Base-by-base conservation (phyloP, 2,888 invertebrate species). In the Drosophila mulleri region DNA sequence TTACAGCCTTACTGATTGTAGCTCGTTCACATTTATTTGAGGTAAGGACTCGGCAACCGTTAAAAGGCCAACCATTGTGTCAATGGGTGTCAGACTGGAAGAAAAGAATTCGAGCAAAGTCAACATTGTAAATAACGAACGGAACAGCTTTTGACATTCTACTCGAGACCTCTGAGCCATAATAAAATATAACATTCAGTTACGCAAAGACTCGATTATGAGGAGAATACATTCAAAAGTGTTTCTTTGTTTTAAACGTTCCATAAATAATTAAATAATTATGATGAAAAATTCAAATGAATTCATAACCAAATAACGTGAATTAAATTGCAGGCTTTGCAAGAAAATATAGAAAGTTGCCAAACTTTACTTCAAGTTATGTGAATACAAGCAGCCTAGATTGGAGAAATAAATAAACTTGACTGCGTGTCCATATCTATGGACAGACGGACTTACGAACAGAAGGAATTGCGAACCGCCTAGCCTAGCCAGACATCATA, bases 61-160 rank as follows among this genome's bases (percentile, higher is more conserved):
- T 67, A 80, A 67, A 72, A 68, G 79, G 70, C 64, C 57, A 26
- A 54, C 72, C 62, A 68, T 78, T 82, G 78, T 65, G 67, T 53
- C 71, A 67, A 67, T 64, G 77, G 72, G 87, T 75, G 82, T 81
- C 71, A 74, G 69, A 72, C 72, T 83, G 82, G 56, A 72, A 83
- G 64, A 66, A 83, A 83, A 41, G 67, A 74, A 79, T 76, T 72
- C 62, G 58, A 57, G 63, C 75, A 66, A 67, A 78, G 69, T 78
- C 83, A 83, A 83, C 83, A 82, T 64, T 72, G 63, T 81, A 74
- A 79, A 76, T 83, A 78, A 69, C 54, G 56, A 47, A 59, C 16
- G 16, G 63, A 0, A 35, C 37, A 47, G 47, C 37, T 44, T 44
- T 1, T 45, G 47, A n/a, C 47, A 26, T n/a, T 26, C 18, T 37